Base-by-base conservation (phyloP, 30 jellyfish, hydroid and myxozoan species). In the Hydractinia echinata region DNA sequence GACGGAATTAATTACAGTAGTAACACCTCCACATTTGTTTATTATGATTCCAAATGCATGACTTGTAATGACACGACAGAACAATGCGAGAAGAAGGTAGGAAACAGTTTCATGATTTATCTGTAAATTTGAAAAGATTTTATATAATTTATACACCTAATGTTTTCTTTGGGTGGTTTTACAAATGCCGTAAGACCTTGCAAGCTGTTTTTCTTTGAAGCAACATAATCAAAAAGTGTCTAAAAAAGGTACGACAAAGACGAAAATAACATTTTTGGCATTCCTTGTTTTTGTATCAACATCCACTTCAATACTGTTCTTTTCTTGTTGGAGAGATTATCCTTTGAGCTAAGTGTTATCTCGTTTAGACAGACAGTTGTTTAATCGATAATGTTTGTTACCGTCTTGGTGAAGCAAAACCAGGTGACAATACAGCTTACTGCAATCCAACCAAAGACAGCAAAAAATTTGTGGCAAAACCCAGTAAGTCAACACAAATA, bases 21-120 rank as follows among this genome's bases (percentile, higher is more conserved):
- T 10, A 53, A 62, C 61, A 54, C 51, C 11, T 76, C 96, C 0
- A 54, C 79, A 13, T 83, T 53, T 55, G 64, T 79, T 52, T 71
- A 67, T 9, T 88, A 73, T 54, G 96, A 88, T 78, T 88, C 96
- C 6, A 88, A 76, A 61, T 88, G 96, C 87, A 71, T 88, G 89
- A 52, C 70, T 53, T 88, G 96, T 84, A 72, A 71, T 61, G 52
- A 39, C 16, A 70, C 54, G 18, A 64, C 19, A n/a, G 87, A 77
- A 58, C 60, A 77, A 13, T 88, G 96, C 53, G 18, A 19, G 11
- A 77, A 79, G 9, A 88, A 78, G 87, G 96, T 88, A 53, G 72
- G 76, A 64, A 64, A n/a, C 18, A 58, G 19, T 11, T 58, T 58
- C 19, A 0, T 11, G 19, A 58, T 11, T 11, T 1, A 58, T 58